Evolutionary conservation across 2,797 vertebrate species (phyloP), one percentile per base, ranked within the genome.

Genomic region (Macroramphosus scolopax): DNA sequence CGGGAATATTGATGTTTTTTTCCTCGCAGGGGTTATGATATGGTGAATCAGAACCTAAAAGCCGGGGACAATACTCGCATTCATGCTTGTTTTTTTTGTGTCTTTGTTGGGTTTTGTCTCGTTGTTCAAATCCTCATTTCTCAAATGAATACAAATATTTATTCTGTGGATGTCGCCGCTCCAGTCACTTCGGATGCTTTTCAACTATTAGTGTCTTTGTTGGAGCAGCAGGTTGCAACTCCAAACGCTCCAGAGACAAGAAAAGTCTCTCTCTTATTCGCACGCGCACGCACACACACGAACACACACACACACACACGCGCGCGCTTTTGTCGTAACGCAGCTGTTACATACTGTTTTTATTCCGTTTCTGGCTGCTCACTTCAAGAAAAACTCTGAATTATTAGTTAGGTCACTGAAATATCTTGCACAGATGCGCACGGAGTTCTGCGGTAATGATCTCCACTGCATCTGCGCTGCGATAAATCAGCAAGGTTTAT

Each of bases 1-100:
- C 89, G 67, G 87, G 93, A 92, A 97, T 96, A 97, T 96, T 97
- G 93, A 97, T 97, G 95, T 94, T 95, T 96, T 95, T 94, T 93
- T 94, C 95, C 85, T 94, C 91, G 91, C 93, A 87, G 95, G 96
- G 94, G 95, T 96, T 95, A 95, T 95, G 94, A 97, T 95, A 96
- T 95, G 95, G 94, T 97, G 91, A 95, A 97, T 96, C 94, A 94
- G 88, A 93, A 84, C 89, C 87, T 90, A 88, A 95, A 86, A 92
- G 90, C 89, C 89, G 63, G 61, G 86, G 88, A 97, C 94, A 98
- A 98, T 94, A 86, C 87, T 83, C 56, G 89, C 87, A 92, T 97
- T 96, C 93, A 95, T 77, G 87, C 85, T 78, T 73, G 75, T 68
- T 69, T 86, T 81, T 81, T 29, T 59, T 75, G 72, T 34, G 74